phyloP scores from a whole-genome alignment of 1,140 invertebrate genomes.

The Littorina saxatilis region DNA sequence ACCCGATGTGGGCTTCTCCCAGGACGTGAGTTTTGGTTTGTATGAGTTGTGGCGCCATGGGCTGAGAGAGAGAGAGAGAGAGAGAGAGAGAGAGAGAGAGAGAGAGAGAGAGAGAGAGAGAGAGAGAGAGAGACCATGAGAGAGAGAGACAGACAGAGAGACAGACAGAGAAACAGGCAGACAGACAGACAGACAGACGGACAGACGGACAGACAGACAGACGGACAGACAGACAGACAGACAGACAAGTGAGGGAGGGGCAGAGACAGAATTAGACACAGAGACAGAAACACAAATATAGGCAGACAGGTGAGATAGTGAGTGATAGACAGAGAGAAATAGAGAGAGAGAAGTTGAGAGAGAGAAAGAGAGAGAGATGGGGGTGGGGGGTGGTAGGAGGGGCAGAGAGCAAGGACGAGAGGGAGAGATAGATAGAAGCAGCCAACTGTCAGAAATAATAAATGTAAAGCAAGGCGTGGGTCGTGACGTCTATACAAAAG shows the following conservation, averaged over 20 bases:
- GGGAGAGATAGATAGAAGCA: neutral
- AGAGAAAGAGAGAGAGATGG: neutral
- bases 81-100: constrained; percentile 14
- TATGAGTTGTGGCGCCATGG: neutral
- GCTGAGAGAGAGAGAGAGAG: constrained; percentile 8
- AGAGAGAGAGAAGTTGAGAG: neutral
- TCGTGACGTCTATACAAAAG: no score
- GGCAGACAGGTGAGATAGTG: neutral
- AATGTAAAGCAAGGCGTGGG: no score
- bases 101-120: constrained; percentile 20
- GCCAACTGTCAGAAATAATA: no score
- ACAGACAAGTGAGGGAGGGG: no score
- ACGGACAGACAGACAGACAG: no score
- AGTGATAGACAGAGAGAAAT: neutral
- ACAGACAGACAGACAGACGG: neutral
- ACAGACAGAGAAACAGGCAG: neutral
- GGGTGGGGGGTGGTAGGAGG: neutral
- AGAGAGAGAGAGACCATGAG: neutral
- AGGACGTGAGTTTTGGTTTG: constrained; percentile 28
- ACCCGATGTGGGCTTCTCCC: constrained; percentile 45
- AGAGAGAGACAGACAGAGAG: neutral
- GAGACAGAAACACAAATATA: neutral
- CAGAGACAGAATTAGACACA: no score
- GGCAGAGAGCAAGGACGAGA: neutral
- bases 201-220: neutral